Percentiles rank a stretch among this genome's conserved stretches.
phyloP scores from a whole-genome alignment of 1,140 invertebrate species.

The Heliconius eleuchia region DNA sequence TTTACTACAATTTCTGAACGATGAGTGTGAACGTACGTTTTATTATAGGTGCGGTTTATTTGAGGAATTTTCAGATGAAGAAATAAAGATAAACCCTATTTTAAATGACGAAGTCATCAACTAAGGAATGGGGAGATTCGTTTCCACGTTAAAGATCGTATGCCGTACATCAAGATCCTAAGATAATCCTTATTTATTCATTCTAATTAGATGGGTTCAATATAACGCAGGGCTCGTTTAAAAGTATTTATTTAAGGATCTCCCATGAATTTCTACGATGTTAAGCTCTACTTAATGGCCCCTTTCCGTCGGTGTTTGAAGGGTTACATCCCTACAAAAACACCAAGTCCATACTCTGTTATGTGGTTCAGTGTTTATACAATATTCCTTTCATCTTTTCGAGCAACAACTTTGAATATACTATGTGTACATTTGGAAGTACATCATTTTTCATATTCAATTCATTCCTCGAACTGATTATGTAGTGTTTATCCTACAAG shows the following conservation, averaged over 20 bases:
- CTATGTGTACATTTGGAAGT: neutral
- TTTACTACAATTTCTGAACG: neutral
- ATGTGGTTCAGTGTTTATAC: constrained; percentile 20
- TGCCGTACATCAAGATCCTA: constrained; percentile 52
- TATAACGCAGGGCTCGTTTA: constrained; percentile 54
- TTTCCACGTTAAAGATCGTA: constrained; percentile 32
- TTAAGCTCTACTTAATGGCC: constrained; percentile 52
- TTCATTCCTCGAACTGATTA: constrained; percentile 27
- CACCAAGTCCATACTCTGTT: constrained; percentile 30
- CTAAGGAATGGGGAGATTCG: constrained; percentile 23
- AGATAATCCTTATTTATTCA: constrained; percentile 72
- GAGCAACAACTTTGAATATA: neutral
- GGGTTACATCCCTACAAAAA: constrained; percentile 42
- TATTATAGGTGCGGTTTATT: constrained; percentile 24
- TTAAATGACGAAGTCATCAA: constrained; percentile 19
- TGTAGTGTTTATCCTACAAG: constrained; percentile 28
- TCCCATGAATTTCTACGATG: constrained; percentile 46
- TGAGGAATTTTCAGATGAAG: constrained; percentile 31
- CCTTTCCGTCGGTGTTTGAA: constrained; percentile 47
- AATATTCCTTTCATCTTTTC: constrained; percentile 23
- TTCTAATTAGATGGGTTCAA: constrained; percentile 59
- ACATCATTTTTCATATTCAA: neutral
- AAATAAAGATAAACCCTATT: constrained; percentile 22
- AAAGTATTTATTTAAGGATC: constrained; percentile 59
- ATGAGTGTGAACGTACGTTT: constrained; percentile 31